phyloP scores from a whole-genome alignment of 2,797 vertebrate species.

The Acrossocheilus wenchowensis region DNA sequence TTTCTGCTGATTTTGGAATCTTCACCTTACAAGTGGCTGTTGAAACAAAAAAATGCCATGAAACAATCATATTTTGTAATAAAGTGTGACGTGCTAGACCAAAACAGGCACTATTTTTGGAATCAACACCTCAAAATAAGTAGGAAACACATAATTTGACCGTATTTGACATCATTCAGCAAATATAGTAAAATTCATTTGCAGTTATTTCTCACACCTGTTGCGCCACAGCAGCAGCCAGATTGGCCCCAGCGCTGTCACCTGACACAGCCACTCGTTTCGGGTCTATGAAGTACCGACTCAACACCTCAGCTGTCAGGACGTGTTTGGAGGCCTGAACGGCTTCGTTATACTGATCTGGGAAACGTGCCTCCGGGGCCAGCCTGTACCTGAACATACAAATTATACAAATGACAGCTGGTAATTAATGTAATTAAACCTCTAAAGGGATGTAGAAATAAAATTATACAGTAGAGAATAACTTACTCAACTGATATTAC shows the following conservation, averaged over 20 bases:
- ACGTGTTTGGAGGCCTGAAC: conserved; percentile 83
- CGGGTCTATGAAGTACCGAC: conserved; percentile 83
- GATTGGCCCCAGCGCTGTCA: conserved; percentile 94
- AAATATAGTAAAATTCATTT: no score
- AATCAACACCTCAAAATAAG: no score
- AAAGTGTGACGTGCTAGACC: no score
- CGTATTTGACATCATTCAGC: no score
- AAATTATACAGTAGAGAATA: not conserved
- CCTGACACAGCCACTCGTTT: conserved; percentile 88
- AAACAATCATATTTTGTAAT: no score
- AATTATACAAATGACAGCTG: not conserved
- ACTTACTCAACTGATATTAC: conserved; percentile 90
- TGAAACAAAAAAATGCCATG: no score
- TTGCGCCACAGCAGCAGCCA: conserved; percentile 91
- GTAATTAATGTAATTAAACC: not conserved
- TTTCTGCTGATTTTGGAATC: no score
- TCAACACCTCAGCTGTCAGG: conserved; percentile 79
- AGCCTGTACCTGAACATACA: conserved; percentile 85
- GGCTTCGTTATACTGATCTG: conserved; percentile 87
- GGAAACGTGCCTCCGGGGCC: conserved; percentile 88
- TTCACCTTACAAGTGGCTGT: no score
- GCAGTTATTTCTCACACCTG: conserved; percentile 76
- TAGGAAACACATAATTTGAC: no score
- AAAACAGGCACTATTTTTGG: no score
- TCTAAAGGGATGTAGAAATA: no score